These are phyloP conservation scores for Neolamprologus cancellatus DNA, from an alignment of 2,113 vertebrate genomes.

Conservation along the genomic window DNA sequence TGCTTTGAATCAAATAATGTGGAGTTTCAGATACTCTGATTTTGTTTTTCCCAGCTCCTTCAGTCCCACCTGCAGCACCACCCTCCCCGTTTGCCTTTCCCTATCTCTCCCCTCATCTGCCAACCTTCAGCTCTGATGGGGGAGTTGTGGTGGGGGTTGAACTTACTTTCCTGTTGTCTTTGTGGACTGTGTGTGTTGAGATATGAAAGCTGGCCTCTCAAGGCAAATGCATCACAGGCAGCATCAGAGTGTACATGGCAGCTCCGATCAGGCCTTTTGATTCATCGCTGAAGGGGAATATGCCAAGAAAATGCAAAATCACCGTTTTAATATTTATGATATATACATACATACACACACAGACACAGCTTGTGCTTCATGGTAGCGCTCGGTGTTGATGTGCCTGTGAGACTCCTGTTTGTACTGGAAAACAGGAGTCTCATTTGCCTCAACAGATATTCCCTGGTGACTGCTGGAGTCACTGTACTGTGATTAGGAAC, in stretches of 20 bases:
- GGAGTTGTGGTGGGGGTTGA: conserved; percentile 2
- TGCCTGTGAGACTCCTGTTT: not conserved
- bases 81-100: not conserved
- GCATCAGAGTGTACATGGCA: conserved; percentile 45
- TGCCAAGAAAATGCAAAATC: conserved; percentile 54
- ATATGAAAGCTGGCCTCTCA: conserved; percentile 33
- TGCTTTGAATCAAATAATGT: not conserved
- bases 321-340: conserved; percentile 61
- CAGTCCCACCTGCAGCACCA: not conserved
- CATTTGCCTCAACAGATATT: conserved; percentile 48
- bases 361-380: not conserved
- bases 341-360: not conserved
- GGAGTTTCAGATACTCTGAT: not conserved
- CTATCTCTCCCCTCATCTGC: not conserved
- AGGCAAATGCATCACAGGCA: conserved; percentile 41
- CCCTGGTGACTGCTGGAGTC: conserved; percentile 51
- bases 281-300: conserved; percentile 38
- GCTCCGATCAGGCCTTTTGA: conserved; percentile 50
- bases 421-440: conserved; percentile 38
- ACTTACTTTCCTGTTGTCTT: conserved; percentile 36
- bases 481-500: conserved; percentile 57
- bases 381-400: not conserved
- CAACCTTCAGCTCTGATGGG: conserved; percentile 1
- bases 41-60: not conserved
- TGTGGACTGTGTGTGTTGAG: conserved; percentile 24